Evolutionary conservation across 2,113 vertebrate genomes (phyloP).

Genomic region (Notiomystis cincta): DNA sequence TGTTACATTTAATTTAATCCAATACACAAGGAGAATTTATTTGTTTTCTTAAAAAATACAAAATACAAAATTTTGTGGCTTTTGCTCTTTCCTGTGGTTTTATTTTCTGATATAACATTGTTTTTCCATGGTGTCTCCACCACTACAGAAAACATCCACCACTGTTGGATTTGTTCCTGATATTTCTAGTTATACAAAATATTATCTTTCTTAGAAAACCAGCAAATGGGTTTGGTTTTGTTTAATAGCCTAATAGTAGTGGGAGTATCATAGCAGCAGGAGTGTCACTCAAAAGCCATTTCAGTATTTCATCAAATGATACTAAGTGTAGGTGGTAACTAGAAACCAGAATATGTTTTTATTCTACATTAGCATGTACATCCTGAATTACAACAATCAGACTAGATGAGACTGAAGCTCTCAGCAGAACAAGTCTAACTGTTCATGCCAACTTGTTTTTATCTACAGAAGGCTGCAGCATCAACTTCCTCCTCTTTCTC

Average conservation of each 20-base stretch:
- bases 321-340: neutral
- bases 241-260: neutral
- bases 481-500: neutral
- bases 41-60: neutral
- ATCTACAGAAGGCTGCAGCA: neutral
- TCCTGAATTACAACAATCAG: neutral
- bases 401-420: neutral
- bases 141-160: neutral
- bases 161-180: neutral
- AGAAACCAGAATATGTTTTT: neutral
- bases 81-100: neutral
- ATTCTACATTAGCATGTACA: fast-evolving
- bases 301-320: neutral
- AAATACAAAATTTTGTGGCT: neutral
- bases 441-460: neutral
- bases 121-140: neutral
- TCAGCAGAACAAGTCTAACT: neutral
- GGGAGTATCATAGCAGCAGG: neutral
- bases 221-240: neutral
- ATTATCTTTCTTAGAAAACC: neutral
- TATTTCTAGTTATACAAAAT: neutral
- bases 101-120: neutral
- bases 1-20: neutral
- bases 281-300: neutral
- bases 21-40: neutral